Base-by-base conservation (phyloP, 2,888 invertebrate genomes). In the Ichneumoninae sp. region DNA sequence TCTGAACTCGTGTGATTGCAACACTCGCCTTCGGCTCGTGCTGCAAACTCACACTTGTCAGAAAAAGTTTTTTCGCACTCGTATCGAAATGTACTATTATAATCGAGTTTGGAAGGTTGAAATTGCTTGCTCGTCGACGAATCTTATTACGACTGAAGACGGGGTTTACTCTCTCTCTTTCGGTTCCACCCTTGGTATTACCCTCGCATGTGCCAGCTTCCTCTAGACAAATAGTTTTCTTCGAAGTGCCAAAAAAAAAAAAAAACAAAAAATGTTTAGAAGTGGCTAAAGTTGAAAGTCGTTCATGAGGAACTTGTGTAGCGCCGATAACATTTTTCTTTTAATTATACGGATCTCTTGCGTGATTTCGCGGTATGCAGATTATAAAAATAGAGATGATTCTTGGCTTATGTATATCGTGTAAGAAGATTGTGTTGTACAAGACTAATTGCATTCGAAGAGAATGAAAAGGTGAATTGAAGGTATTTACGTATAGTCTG, bases 41-140 rank as follows among this genome's bases (percentile, higher is more conserved):
- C n/a, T n/a, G n/a, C n/a, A n/a, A n/a, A n/a, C n/a, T n/a, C n/a
- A n/a, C n/a, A n/a, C n/a, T n/a, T n/a, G n/a, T n/a, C n/a, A n/a
- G n/a, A n/a, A n/a, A n/a, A n/a, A n/a, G n/a, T n/a, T n/a, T n/a
- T n/a, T n/a, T n/a, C n/a, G n/a, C n/a, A n/a, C n/a, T n/a, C n/a
- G n/a, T n/a, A n/a, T n/a, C n/a, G n/a, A n/a, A n/a, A n/a, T n/a
- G n/a, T n/a, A n/a, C n/a, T n/a, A n/a, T 89, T 88, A 88, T 88
- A 89, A 89, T 89, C 86, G 86, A 89, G 86, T 89, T 89, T 86
- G 80, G 88, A 87, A 86, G 86, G 69, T 84, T 86, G 86, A 87
- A 87, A 89, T 89, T 86, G 86, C 80, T 68, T 54, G 85, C 80
- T 77, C n/a, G 80, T 62, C 66, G 84, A 68, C 82, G 86, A 87